Conservation (phyloP, 2,888 invertebrate genomes). For the Drosophila mayaguana region DNA sequence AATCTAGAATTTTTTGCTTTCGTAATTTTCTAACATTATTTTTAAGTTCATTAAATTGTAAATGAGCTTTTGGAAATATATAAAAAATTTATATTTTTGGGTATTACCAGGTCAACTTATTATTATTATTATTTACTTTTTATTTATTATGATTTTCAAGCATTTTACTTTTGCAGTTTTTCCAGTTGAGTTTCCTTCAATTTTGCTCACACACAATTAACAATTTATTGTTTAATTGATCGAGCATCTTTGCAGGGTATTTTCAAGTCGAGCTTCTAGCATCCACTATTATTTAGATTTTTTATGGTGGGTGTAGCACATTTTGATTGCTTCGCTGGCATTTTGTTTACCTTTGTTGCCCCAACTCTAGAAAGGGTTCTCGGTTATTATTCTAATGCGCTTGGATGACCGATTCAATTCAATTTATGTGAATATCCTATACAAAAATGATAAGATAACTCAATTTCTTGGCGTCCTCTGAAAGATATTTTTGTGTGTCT, state of each 20-base stretch:
- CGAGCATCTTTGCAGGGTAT: conserved; percentile 12
- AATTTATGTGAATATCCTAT: conserved; percentile 29
- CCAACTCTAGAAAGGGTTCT: conserved; percentile 32
- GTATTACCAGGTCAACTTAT: no score
- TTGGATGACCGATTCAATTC: conserved; percentile 10
- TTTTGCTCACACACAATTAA: no score
- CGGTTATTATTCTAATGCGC: conserved; percentile 19
- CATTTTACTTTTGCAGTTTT: no score
- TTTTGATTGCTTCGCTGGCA: conserved; percentile 42
- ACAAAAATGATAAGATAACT: conserved; percentile 17
- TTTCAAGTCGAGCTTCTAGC: not conserved
- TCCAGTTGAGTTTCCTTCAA: no score
- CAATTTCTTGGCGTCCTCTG: conserved; percentile 11
- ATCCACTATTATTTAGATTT: not conserved
- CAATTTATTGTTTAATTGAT: not conserved
- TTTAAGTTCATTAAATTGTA: no score
- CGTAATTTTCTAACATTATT: no score
- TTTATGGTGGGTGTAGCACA: conserved; percentile 18
- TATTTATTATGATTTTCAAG: no score
- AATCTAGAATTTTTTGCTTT: no score
- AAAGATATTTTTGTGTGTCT: not conserved
- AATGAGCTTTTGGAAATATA: no score
- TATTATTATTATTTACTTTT: no score
- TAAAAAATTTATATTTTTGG: no score
- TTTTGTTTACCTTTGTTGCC: conserved; percentile 43